phyloP scores from a whole-genome alignment of 2,888 invertebrate genomes.

The Synanthedon tipuliformis region DNA sequence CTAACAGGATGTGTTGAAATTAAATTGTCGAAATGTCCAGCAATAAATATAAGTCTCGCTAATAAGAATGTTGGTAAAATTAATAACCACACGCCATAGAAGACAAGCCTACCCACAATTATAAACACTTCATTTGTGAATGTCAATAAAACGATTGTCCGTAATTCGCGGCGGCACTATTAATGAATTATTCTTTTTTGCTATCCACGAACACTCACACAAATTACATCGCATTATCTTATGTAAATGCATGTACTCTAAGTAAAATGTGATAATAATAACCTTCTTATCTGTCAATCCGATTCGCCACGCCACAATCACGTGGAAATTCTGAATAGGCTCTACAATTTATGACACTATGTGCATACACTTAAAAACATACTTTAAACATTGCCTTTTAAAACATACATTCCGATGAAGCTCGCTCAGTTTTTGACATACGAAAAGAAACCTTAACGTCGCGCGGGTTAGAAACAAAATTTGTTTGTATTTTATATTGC shows the following conservation, averaged over 20 bases:
- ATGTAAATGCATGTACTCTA: slow-evolving; percentile 41
- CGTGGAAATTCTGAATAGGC: slow-evolving; percentile 41
- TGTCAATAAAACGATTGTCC: slow-evolving; percentile 5
- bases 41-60: no score
- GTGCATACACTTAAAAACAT: slow-evolving; percentile 17
- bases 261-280: slow-evolving; percentile 69
- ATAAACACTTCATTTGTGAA: slow-evolving; percentile 1
- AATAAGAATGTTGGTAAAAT: background rate
- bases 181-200: slow-evolving; percentile 9
- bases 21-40: no score
- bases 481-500: slow-evolving; percentile 7
- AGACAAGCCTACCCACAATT: slow-evolving; percentile 1
- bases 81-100: background rate
- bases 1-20: no score
- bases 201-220: slow-evolving; percentile 26
- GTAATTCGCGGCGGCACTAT: background rate
- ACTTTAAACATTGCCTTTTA: slow-evolving; percentile 22
- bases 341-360: slow-evolving; percentile 19
- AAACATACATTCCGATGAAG: slow-evolving; percentile 27
- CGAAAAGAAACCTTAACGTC: slow-evolving; percentile 14
- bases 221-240: slow-evolving; percentile 39
- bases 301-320: slow-evolving; percentile 59
- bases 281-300: slow-evolving; percentile 63
- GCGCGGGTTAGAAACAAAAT: slow-evolving; percentile 11
- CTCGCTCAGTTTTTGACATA: slow-evolving; percentile 2